Evolutionary conservation across 2,797 vertebrate species (phyloP), one percentile per base, ranked within the genome.

Genomic region (Novumbra hubbsi): DNA sequence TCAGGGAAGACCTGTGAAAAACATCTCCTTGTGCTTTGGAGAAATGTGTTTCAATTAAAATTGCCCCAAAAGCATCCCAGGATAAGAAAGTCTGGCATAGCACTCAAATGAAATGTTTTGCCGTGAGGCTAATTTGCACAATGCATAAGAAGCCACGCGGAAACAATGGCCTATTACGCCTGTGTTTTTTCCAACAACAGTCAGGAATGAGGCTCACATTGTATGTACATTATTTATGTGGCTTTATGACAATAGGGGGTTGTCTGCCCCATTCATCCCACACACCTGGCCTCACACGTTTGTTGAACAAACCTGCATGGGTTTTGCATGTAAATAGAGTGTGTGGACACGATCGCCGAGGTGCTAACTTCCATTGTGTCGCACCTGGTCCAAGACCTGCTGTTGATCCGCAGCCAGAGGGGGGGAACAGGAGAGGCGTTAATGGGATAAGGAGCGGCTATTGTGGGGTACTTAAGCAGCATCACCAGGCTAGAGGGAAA

Each of bases 271-370:
- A 30, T 19, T 17, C 30, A 32, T 19, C 77, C 73, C 78, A 72
- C 83, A 83, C 87, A 90, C 88, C 88, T 90, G 89, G 87, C 88
- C 84, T 89, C 90, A 88, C 88, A 85, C 84, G 78, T 88, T 84
- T 69, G 85, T 65, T 72, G 80, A 82, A 84, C 87, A 82, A 81
- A 80, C 88, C 79, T 55, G 11, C 69, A 24, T 24, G 21, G 66
- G 78, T 87, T 94, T 93, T 92, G 88, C 92, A 93, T 93, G 88
- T 88, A 89, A 93, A 93, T 91, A 81, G 87, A 76, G 84, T 67
- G 84, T 77, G 84, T 85, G 45, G 76, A 66, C 82, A 77, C 77
- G 75, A 79, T 83, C 82, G 83, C 85, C 86, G 87, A 92, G 88
- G 91, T 80, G 91, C 84, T 89, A 92, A 90, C 89, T 90, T 89